Evolutionary conservation across 2,797 vertebrate species (phyloP).

Genomic region (Phoxinus dragarum): DNA sequence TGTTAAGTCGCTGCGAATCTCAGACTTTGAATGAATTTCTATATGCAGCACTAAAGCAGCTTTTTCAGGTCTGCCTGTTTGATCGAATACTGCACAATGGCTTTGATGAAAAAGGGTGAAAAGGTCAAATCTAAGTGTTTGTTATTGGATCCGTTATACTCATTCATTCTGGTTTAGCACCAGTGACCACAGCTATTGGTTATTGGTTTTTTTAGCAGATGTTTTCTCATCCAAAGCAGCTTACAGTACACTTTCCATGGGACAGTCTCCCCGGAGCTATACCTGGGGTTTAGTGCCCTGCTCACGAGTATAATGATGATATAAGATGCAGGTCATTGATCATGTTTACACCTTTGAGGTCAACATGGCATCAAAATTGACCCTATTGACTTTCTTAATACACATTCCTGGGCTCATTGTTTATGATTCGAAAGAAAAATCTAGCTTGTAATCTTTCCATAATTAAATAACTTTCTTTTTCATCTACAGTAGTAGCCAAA

Average conservation of each 20-base stretch:
- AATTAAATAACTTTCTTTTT: not conserved
- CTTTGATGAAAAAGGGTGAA: conserved; percentile 24
- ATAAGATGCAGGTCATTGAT: not conserved
- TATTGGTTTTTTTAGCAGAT: conserved; percentile 36
- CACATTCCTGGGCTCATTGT: conserved; percentile 1
- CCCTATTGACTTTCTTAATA: not conserved
- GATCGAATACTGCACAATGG: conserved; percentile 31
- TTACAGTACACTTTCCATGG: conserved; percentile 33
- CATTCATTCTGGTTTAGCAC: conserved; percentile 42
- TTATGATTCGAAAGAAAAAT: not conserved
- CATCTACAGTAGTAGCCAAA: not conserved
- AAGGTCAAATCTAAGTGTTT: conserved; percentile 36
- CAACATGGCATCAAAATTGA: not conserved
- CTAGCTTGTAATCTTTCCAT: not conserved
- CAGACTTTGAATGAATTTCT: conserved; percentile 33
- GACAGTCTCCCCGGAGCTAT: conserved; percentile 14
- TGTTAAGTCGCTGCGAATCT: conserved; percentile 38
- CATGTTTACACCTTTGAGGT: conserved; percentile 19
- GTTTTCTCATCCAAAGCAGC: conserved; percentile 42
- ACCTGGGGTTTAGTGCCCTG: not conserved
- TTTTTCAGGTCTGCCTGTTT: conserved; percentile 20
- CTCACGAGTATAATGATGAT: not conserved
- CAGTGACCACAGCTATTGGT: conserved; percentile 24
- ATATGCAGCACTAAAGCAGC: not conserved
- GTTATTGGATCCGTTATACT: conserved; percentile 20